Conservation (phyloP, 2,797 vertebrate genomes). For the Halcyon smyrnensis region DNA sequence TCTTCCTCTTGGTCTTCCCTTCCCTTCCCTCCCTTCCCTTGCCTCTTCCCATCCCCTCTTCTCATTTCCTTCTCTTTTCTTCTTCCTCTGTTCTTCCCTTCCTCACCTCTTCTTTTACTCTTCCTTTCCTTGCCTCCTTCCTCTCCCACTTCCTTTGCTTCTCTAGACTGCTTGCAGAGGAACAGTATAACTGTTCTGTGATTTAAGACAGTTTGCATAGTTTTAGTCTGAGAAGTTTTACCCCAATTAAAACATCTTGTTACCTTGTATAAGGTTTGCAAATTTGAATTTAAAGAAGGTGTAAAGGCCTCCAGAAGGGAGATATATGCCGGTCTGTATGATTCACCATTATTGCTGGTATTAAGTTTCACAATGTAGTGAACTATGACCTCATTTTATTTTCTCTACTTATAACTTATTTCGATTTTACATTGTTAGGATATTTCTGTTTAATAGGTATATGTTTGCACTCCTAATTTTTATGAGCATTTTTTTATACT, state of each 20-base stretch:
- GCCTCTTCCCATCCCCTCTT: neutral
- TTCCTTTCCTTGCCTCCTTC: neutral
- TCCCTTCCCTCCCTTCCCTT: neutral
- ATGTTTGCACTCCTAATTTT: constrained; percentile 81
- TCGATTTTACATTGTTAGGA: constrained; percentile 73
- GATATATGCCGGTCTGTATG: constrained; percentile 43
- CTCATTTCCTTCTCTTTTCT: neutral
- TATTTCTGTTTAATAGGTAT: constrained; percentile 74
- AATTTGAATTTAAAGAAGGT: constrained; percentile 42
- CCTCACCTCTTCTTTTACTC: neutral
- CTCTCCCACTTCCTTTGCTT: neutral
- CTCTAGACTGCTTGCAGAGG: neutral
- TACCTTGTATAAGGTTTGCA: constrained; percentile 12
- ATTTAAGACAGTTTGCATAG: constrained; percentile 22
- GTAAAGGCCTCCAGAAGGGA: constrained; percentile 8
- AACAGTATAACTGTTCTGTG: constrained; percentile 29
- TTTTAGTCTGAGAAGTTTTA: constrained; percentile 45
- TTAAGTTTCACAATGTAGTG: constrained; percentile 63
- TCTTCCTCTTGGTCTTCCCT: too few relatives aligned
- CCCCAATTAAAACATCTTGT: neutral
- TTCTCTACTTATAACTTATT: constrained; percentile 82
- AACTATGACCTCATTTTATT: constrained; percentile 76
- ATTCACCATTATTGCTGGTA: constrained; percentile 31
- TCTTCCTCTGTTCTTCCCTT: neutral
- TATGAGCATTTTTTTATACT: constrained; percentile 69